A percentile compares a stretch with the other conserved stretches of the same genome.
These are phyloP conservation scores for Xylocopa sonorina DNA, from an alignment of 1,140 invertebrate genomes.

Conservation along the genomic window DNA sequence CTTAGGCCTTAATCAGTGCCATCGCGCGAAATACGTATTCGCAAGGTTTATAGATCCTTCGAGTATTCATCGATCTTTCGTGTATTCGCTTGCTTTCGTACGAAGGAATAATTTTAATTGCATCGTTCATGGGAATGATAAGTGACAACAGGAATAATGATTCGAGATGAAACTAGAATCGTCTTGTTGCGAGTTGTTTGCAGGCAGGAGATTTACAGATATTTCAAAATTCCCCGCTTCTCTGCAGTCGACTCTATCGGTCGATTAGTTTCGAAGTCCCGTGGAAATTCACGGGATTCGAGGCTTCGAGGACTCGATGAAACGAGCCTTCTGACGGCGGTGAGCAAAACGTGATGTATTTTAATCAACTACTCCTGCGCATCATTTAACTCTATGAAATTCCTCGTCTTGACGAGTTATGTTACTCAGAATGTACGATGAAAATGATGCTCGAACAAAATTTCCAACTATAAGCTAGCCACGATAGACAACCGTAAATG, in stretches of 20 bases:
- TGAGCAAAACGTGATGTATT: background rate
- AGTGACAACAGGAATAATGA: slow-evolving; percentile 19
- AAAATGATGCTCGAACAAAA: too few relatives aligned
- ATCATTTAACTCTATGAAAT: too few relatives aligned
- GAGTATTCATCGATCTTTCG: too few relatives aligned
- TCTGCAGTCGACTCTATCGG: too few relatives aligned
- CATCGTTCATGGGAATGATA: slow-evolving; percentile 7
- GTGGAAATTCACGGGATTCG: background rate
- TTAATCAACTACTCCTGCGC: too few relatives aligned
- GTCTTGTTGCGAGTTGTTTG: slow-evolving; percentile 4
- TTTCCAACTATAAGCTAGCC: too few relatives aligned
- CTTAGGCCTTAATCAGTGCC: slow-evolving; percentile 60
- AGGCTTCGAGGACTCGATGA: background rate
- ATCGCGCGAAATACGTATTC: slow-evolving; percentile 25
- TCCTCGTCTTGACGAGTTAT: too few relatives aligned
- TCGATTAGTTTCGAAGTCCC: slow-evolving; percentile 13
- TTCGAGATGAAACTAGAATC: slow-evolving; percentile 13
- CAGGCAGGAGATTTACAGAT: background rate
- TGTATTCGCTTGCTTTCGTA: too few relatives aligned
- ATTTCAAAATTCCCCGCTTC: background rate
- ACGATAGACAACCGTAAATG: too few relatives aligned
- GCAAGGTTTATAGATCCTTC: slow-evolving; percentile 20
- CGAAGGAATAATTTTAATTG: background rate
- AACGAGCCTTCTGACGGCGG: background rate
- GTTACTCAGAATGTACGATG: too few relatives aligned